phyloP scores from a whole-genome alignment of 2,888 invertebrate genomes.

The Eupithecia subumbrata region DNA sequence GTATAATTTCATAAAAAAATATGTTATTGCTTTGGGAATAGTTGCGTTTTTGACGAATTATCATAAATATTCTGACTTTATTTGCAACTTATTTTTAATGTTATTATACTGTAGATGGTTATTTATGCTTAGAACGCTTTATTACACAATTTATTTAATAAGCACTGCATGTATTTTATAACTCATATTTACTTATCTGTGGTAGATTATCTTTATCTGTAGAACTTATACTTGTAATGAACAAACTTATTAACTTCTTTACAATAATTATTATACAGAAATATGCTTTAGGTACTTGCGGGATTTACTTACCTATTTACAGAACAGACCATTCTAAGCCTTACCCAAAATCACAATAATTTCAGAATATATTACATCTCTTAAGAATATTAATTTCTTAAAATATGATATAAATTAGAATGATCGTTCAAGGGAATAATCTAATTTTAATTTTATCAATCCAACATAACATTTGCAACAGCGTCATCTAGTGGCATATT shows the following conservation, averaged over 20 bases:
- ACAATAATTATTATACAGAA: constrained; percentile 29
- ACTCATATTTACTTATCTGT: neutral
- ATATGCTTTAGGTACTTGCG: neutral
- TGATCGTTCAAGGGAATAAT: too few species aligned
- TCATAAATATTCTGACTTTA: neutral
- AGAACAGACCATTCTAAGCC: neutral
- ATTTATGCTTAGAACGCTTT: constrained; percentile 8
- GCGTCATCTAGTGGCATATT: constrained; percentile 1
- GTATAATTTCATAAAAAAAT: neutral
- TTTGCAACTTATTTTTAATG: neutral
- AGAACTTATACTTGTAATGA: neutral
- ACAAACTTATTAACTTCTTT: constrained; percentile 6
- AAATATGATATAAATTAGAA: neutral
- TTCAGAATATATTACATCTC: neutral
- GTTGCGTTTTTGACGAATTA: neutral
- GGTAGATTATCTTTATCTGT: neutral
- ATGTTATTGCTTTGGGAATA: neutral
- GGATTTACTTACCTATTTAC: neutral
- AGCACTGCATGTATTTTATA: constrained; percentile 24
- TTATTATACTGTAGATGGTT: neutral
- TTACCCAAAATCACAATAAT: neutral
- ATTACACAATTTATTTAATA: constrained; percentile 19
- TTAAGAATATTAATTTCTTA: neutral
- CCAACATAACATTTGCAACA: neutral
- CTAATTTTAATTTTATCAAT: neutral